Evolutionary conservation across 2,888 invertebrate genomes (phyloP).

Genomic region (Tipula lateralis): DNA sequence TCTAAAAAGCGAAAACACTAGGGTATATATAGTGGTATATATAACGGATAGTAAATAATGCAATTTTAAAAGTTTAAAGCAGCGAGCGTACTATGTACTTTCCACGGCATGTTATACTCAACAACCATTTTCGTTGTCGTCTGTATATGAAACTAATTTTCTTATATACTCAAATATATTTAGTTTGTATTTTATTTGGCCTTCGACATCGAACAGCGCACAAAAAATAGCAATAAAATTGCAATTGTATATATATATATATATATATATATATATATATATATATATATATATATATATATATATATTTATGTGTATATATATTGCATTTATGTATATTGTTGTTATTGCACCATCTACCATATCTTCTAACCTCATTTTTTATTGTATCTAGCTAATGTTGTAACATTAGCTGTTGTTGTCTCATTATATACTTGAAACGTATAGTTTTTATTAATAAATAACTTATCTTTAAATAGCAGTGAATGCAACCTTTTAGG

Average conservation of each 20-base stretch:
- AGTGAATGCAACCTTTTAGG: neutral
- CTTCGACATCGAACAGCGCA: constrained; percentile 9
- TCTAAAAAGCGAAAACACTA: neutral
- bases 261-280: too few species aligned
- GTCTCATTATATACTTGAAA: neutral
- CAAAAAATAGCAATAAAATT: constrained; percentile 14
- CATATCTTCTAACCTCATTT: constrained; percentile 11
- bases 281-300: too few species aligned
- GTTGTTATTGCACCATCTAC: neutral
- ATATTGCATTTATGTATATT: neutral
- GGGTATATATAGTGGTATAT: too few species aligned
- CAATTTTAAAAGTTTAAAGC: neutral
- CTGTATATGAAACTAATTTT: neutral
- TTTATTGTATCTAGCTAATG: neutral
- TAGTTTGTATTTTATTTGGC: neutral
- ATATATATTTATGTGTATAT: too few species aligned
- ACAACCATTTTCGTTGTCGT: neutral
- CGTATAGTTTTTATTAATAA: neutral
- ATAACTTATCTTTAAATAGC: neutral
- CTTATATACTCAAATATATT: neutral
- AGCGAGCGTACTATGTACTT: neutral
- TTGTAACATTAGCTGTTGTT: neutral
- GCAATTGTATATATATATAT: too few species aligned
- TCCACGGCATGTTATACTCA: neutral
- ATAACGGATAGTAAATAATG: too few species aligned